Percentiles rank a stretch among this genome's conserved stretches.
phyloP scores from a whole-genome alignment of 1,140 invertebrate species.

The Zaprionus inermis region DNA sequence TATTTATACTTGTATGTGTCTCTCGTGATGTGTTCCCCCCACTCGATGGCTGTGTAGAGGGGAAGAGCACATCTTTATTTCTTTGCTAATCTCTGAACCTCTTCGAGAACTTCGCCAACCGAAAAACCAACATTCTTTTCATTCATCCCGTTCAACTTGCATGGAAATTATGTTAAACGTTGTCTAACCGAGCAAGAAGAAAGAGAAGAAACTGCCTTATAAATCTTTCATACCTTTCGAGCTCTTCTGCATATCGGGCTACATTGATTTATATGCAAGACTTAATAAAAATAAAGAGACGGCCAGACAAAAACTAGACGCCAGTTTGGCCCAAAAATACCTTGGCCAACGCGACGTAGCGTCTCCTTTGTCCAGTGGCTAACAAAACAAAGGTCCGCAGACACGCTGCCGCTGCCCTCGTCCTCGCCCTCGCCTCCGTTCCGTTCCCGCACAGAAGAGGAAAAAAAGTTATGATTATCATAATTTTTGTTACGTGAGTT shows the following conservation, averaged over 20 bases:
- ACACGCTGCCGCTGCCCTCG: not conserved
- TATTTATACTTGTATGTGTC: conserved; percentile 38
- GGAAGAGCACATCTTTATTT: not conserved
- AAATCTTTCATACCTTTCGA: conserved; percentile 82
- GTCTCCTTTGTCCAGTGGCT: conserved; percentile 68
- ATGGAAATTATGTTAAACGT: conserved; percentile 70
- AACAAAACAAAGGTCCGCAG: conserved; percentile 59
- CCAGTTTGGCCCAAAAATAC: conserved; percentile 67
- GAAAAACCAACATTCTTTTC: conserved; percentile 18
- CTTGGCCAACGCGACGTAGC: conserved; percentile 36
- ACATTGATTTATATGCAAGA: conserved; percentile 83
- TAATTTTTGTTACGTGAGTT: conserved; percentile 84
- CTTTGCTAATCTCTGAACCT: conserved; percentile 6
- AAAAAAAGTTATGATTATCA: conserved; percentile 83
- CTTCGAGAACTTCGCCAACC: not conserved
- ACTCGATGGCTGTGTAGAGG: not conserved
- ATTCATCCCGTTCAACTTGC: conserved; percentile 29
- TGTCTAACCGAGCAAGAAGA: conserved; percentile 51
- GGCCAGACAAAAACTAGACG: conserved; percentile 71
- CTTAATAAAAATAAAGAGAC: conserved; percentile 73
- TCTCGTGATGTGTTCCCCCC: not conserved
- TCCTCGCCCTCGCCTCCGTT: not conserved
- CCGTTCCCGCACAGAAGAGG: not conserved
- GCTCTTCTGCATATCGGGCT: conserved; percentile 75
- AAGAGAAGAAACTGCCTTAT: conserved; percentile 38